phyloP scores from a whole-genome alignment of 1,140 invertebrate species.

The Pogonus chalceus region DNA sequence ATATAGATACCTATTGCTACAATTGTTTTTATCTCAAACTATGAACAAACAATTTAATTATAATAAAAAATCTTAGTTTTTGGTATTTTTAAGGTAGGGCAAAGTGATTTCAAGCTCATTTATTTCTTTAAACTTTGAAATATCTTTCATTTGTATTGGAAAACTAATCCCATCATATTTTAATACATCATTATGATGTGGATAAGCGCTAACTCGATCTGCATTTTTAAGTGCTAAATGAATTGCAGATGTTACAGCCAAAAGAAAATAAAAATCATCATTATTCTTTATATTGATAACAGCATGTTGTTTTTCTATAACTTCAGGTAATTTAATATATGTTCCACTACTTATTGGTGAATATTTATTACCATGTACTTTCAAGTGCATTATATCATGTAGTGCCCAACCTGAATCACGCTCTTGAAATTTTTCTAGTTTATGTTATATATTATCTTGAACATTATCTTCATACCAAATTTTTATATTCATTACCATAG shows the following conservation, averaged over 20 bases:
- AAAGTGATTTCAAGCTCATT: slow-evolving; percentile 13
- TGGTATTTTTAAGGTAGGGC: too few species aligned
- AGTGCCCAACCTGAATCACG: slow-evolving; percentile 26
- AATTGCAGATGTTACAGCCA: slow-evolving; percentile 21
- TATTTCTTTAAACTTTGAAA: slow-evolving; percentile 16
- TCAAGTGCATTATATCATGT: slow-evolving; percentile 17
- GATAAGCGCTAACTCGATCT: too few species aligned
- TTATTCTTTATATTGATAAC: slow-evolving; percentile 27
- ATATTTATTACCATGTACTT: slow-evolving; percentile 27
- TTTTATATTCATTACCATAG: too few species aligned
- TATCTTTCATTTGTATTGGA: slow-evolving; percentile 14
- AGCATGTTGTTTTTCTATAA: slow-evolving; percentile 24
- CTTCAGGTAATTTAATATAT: slow-evolving; percentile 22
- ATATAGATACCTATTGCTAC: too few species aligned
- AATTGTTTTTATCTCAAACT: too few species aligned
- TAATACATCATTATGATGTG: slow-evolving; percentile 14
- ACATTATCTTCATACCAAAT: too few species aligned
- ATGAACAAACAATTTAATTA: too few species aligned
- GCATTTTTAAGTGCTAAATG: slow-evolving; percentile 11
- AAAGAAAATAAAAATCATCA: slow-evolving; percentile 25
- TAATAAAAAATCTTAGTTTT: too few species aligned
- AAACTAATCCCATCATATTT: slow-evolving; percentile 11
- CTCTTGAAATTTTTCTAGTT: slow-evolving; percentile 24
- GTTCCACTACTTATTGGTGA: slow-evolving; percentile 20
- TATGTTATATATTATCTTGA: too few species aligned